Conservation (phyloP, 2,888 invertebrate species). For the Polyploca ridens region DNA sequence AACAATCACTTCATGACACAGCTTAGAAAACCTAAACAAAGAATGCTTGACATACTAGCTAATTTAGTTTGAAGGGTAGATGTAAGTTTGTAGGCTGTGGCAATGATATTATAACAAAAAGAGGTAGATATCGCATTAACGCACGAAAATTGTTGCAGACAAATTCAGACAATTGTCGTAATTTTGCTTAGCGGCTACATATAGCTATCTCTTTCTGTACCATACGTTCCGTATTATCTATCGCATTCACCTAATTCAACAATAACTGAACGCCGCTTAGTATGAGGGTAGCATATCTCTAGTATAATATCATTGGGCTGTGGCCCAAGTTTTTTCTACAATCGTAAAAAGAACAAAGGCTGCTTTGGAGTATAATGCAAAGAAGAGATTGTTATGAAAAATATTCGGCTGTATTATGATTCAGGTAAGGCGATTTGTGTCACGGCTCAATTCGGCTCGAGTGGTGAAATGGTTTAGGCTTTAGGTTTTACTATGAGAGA, state of each 20-base stretch:
- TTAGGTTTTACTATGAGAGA: not conserved
- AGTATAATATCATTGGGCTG: no score
- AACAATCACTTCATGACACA: constrained; percentile 27
- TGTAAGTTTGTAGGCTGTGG: constrained; percentile 19
- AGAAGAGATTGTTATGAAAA: constrained; percentile 40
- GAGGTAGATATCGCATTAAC: no score
- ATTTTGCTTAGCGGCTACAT: no score
- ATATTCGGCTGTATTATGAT: constrained; percentile 34
- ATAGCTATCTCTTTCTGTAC: no score
- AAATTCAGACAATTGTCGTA: no score
- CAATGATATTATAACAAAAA: no score
- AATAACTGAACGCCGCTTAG: no score
- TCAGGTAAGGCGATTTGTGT: constrained; percentile 43
- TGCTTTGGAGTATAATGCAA: constrained; percentile 36
- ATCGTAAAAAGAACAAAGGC: constrained; percentile 40
- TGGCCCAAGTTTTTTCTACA: constrained; percentile 17
- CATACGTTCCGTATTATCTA: no score
- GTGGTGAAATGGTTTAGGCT: constrained; percentile 22
- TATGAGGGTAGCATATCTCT: no score
- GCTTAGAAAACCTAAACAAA: constrained; percentile 20
- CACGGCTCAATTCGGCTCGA: constrained; percentile 25
- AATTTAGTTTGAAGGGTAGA: not conserved
- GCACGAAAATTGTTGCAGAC: no score
- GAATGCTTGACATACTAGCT: constrained; percentile 10
- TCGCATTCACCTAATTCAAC: no score